Evolutionary conservation across 2,888 invertebrate species (phyloP).

Genomic region (Ophioninae sp.): DNA sequence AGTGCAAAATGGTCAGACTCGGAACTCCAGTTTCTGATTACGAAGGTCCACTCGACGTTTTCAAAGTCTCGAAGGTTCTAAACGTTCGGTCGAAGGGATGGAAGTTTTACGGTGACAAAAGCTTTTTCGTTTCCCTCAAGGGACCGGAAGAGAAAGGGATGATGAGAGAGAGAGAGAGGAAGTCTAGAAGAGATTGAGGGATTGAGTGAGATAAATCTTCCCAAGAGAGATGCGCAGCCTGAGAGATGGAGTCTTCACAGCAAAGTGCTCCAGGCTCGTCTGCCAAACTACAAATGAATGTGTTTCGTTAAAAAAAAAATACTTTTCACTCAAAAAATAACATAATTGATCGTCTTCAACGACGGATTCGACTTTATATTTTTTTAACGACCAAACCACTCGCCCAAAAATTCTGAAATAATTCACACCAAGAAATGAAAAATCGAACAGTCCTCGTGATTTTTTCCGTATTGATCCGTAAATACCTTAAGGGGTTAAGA

Average conservation of each 20-base stretch:
- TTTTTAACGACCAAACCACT: too few relatives aligned
- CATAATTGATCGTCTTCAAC: too few relatives aligned
- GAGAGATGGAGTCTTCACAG: constrained; percentile 35
- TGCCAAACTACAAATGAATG: constrained; percentile 30
- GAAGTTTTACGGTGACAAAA: constrained; percentile 48
- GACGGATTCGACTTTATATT: too few relatives aligned
- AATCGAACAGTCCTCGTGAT: too few relatives aligned
- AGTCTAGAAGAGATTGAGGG: constrained; percentile 38
- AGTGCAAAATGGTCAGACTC: constrained; percentile 39
- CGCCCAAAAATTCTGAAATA: too few relatives aligned
- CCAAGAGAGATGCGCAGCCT: constrained; percentile 44
- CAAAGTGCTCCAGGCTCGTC: constrained; percentile 48
- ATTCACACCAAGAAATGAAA: too few relatives aligned
- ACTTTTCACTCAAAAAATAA: neutral
- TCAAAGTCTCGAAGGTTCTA: constrained; percentile 26
- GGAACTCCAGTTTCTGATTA: constrained; percentile 21
- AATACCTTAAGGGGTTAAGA: too few relatives aligned
- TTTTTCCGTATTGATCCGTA: too few relatives aligned
- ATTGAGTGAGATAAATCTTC: constrained; percentile 54
- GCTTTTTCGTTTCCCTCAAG: constrained; percentile 59
- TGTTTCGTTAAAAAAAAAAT: constrained; percentile 15
- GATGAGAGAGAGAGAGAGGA: constrained; percentile 7
- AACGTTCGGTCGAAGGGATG: constrained; percentile 30
- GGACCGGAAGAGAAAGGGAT: constrained; percentile 32
- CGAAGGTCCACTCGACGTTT: constrained; percentile 36